Conservation (phyloP, 2,113 vertebrate species). For the Lagenorhynchus albirostris region DNA sequence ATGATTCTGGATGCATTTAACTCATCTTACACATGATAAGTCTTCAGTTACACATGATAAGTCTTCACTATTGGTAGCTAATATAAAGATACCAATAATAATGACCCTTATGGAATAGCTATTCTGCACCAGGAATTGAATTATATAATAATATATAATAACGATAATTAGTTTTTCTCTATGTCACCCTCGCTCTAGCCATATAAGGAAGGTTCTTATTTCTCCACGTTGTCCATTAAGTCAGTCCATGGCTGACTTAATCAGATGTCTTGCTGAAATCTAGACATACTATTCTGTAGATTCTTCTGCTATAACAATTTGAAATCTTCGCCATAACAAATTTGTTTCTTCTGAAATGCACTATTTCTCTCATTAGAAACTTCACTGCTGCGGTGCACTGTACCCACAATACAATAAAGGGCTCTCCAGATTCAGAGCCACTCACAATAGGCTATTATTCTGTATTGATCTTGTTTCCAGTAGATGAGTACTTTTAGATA, state of each 20-base stretch:
- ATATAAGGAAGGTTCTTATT: neutral
- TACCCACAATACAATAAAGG: neutral
- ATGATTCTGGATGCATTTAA: neutral
- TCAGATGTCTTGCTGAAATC: neutral
- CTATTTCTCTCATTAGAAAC: neutral
- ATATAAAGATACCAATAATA: neutral
- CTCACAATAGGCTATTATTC: constrained; percentile 4
- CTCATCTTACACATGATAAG: neutral
- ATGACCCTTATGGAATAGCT: neutral
- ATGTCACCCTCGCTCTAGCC: too few relatives aligned
- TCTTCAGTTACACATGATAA: neutral
- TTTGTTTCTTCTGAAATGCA: neutral
- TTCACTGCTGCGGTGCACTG: neutral
- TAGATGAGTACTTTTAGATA: constrained; percentile 27
- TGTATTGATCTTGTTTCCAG: constrained; percentile 52
- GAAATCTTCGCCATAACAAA: neutral
- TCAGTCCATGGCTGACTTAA: neutral
- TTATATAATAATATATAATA: neutral
- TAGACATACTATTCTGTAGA: neutral
- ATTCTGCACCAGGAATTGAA: neutral
- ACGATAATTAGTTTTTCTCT: neutral
- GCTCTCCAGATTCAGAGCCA: neutral
- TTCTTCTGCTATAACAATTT: neutral
- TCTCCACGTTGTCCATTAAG: neutral
- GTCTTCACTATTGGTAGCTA: neutral